Percentiles rank a stretch among this genome's conserved stretches.
Conservation (phyloP, 2,113 vertebrate species). For the Podarcis raffonei region DNA sequence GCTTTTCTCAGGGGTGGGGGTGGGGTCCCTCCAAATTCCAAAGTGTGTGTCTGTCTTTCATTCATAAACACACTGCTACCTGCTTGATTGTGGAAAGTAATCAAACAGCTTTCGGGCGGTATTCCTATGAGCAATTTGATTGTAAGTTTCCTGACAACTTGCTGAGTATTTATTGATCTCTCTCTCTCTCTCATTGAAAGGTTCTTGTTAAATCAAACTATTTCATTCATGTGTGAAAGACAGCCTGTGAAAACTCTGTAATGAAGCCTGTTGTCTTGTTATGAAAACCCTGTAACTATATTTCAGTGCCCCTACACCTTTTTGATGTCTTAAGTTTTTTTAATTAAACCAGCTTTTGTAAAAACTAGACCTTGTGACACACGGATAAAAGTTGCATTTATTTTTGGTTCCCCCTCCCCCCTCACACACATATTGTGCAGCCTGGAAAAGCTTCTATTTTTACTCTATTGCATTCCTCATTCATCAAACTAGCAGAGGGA, state of each 20-base stretch:
- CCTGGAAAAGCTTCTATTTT: conserved; percentile 46
- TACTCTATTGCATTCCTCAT: conserved; percentile 33
- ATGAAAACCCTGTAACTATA: not conserved
- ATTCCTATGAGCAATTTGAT: conserved; percentile 42
- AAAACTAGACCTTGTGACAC: conserved; percentile 35
- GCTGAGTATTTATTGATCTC: conserved; percentile 65
- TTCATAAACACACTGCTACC: not conserved
- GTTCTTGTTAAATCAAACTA: conserved; percentile 61
- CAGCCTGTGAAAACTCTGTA: conserved; percentile 1
- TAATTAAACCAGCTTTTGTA: conserved; percentile 37
- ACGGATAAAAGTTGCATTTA: conserved; percentile 36
- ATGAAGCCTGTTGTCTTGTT: not conserved
- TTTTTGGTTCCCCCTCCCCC: conserved; percentile 22
- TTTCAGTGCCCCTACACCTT: not conserved
- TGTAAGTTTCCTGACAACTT: conserved; percentile 53
- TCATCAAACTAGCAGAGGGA: conserved; percentile 29
- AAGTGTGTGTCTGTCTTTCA: not conserved
- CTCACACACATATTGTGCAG: conserved; percentile 6
- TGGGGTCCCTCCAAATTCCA: not conserved
- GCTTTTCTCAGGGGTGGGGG: not conserved
- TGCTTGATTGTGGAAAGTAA: conserved; percentile 9
- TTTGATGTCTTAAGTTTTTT: conserved; percentile 29
- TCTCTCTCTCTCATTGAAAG: conserved; percentile 50
- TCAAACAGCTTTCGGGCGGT: not conserved
- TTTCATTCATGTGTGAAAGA: conserved; percentile 43